These are phyloP conservation scores for Troilus luridus DNA, from an alignment of 2,888 invertebrate genomes.

Conservation along the genomic window DNA sequence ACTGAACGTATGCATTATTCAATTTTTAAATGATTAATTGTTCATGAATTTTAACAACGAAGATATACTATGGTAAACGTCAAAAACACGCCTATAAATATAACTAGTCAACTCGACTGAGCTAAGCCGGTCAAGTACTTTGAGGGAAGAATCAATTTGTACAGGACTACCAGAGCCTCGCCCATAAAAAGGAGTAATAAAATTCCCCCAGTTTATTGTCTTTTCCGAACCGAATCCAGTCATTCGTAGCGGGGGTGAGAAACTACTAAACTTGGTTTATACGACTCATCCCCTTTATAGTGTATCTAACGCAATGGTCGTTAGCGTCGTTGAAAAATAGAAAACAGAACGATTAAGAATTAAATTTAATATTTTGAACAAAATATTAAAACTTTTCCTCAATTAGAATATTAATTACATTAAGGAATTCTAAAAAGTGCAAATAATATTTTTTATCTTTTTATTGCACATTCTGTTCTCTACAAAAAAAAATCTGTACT, in stretches of 20 bases:
- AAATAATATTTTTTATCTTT: too few relatives aligned
- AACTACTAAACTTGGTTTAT: background rate
- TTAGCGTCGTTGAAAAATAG: background rate
- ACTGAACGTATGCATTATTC: too few relatives aligned
- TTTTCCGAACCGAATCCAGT: background rate
- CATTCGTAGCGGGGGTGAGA: background rate
- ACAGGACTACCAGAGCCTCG: background rate
- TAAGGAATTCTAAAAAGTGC: too few relatives aligned
- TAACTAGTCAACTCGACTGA: background rate
- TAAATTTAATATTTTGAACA: too few relatives aligned
- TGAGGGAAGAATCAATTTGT: background rate
- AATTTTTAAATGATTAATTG: background rate
- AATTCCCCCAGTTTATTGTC: conserved; percentile 1
- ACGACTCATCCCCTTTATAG: background rate
- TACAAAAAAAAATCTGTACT: too few relatives aligned
- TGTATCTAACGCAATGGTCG: background rate
- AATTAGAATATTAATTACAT: too few relatives aligned
- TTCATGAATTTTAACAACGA: background rate
- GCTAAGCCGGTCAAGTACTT: background rate
- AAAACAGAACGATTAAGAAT: too few relatives aligned
- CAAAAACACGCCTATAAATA: background rate
- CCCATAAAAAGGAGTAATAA: background rate
- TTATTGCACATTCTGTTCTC: too few relatives aligned
- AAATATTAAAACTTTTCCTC: too few relatives aligned
- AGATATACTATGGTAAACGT: background rate